A percentile compares a stretch with the other conserved stretches of the same genome.
phyloP scores from a whole-genome alignment of 2,113 vertebrate species.

The Isichthys henryi region DNA sequence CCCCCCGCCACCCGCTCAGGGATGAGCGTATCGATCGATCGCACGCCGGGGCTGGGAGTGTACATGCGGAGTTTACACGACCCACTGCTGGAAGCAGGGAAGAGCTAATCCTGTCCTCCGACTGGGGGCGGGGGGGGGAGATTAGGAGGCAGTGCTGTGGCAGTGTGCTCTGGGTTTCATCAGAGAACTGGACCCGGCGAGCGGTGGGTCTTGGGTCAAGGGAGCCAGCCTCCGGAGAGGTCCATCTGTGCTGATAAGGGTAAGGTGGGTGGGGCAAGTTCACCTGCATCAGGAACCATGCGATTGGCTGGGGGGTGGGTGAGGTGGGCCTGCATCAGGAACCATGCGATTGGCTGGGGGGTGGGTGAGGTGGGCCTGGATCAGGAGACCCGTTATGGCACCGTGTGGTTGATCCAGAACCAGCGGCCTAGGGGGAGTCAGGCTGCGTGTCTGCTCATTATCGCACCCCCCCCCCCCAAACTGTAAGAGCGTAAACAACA shows the following conservation, averaged over 20 bases:
- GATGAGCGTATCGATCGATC: not conserved
- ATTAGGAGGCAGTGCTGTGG: not conserved
- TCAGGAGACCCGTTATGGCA: not conserved
- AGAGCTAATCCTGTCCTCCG: not conserved
- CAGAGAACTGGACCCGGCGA: not conserved
- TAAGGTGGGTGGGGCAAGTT: not conserved
- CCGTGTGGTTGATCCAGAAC: not conserved
- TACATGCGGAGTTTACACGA: not conserved
- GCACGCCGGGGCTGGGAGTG: not conserved
- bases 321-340: not conserved
- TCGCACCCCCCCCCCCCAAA: not conserved
- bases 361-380: not conserved
- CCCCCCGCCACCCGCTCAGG: not conserved
- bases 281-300: not conserved
- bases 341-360: not conserved
- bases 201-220: not conserved
- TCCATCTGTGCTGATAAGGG: not conserved
- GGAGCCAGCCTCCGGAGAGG: not conserved
- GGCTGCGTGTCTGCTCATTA: constrained; percentile 9
- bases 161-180: not conserved
- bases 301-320: not conserved
- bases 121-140: not conserved
- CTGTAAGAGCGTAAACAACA: not conserved
- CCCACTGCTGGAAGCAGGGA: not conserved
- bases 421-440: not conserved